Evolutionary conservation across 2,797 vertebrate genomes (phyloP).

Genomic region (Phrynocephalus guinanensis): DNA sequence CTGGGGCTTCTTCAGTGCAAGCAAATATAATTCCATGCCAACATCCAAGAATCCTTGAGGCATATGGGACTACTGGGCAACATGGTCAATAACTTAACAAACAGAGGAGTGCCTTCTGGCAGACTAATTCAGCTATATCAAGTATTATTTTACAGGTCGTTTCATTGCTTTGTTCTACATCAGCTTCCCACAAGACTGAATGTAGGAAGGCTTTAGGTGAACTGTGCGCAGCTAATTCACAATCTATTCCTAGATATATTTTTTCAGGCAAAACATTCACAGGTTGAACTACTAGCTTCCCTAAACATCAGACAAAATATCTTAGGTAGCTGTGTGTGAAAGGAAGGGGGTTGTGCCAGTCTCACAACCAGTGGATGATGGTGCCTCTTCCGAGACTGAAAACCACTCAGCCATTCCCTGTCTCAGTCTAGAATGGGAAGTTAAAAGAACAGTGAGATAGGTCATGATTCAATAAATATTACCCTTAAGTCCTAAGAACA

Average conservation of each 20-base stretch:
- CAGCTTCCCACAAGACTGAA: neutral
- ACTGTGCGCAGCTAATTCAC: slow-evolving; percentile 26
- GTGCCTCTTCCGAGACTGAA: neutral
- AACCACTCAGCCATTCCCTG: neutral
- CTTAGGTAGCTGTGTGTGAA: neutral
- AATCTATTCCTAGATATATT: slow-evolving; percentile 5
- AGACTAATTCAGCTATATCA: slow-evolving; percentile 20
- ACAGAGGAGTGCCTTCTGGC: neutral
- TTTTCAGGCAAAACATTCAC: slow-evolving; percentile 31
- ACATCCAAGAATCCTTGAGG: neutral
- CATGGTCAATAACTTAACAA: slow-evolving; percentile 17
- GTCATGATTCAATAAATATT: slow-evolving; percentile 10
- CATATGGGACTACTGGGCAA: slow-evolving; percentile 22
- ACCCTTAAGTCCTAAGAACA: neutral
- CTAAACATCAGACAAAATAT: slow-evolving; percentile 2
- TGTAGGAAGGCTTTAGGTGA: slow-evolving; percentile 9
- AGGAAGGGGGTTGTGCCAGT: slow-evolving; percentile 23
- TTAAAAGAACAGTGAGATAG: neutral
- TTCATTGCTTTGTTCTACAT: slow-evolving; percentile 24
- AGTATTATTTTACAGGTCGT: slow-evolving; percentile 22
- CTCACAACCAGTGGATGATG: slow-evolving; percentile 6
- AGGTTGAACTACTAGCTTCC: slow-evolving; percentile 15
- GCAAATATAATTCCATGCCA: slow-evolving; percentile 11
- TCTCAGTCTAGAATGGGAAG: neutral
- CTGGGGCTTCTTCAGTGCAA: slow-evolving; percentile 16